phyloP scores from a whole-genome alignment of 2,888 invertebrate genomes.

The Malacosoma neustria region DNA sequence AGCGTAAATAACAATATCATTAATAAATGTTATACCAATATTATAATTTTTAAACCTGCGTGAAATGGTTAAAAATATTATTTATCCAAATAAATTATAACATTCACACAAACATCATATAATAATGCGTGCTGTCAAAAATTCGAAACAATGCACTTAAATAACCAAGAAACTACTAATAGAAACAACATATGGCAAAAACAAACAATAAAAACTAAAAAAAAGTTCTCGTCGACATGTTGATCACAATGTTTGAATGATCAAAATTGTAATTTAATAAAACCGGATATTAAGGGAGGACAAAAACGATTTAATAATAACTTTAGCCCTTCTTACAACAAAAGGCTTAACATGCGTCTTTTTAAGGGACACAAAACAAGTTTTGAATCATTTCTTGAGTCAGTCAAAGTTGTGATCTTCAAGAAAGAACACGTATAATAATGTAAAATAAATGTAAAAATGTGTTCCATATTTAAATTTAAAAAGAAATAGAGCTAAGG shows the following conservation, averaged over 20 bases:
- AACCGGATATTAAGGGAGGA: conserved; percentile 66
- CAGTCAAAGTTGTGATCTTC: conserved; percentile 54
- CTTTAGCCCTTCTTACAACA: conserved; percentile 68
- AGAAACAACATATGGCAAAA: conserved; percentile 44
- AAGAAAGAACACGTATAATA: conserved; percentile 41
- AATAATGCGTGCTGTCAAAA: too few species aligned
- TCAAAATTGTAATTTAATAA: conserved; percentile 67
- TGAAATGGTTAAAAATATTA: too few species aligned
- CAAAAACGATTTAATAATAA: conserved; percentile 74
- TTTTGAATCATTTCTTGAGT: conserved; percentile 32
- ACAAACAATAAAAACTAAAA: conserved; percentile 50
- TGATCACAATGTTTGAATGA: conserved; percentile 67
- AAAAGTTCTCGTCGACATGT: conserved; percentile 52
- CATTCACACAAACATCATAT: too few species aligned
- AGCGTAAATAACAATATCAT: too few species aligned
- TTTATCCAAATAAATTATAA: too few species aligned
- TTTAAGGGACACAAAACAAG: not conserved
- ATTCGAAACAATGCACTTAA: too few species aligned
- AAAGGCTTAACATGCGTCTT: conserved; percentile 48
- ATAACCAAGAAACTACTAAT: too few species aligned
- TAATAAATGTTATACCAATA: too few species aligned
- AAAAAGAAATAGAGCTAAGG: too few species aligned
- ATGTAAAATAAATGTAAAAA: too few species aligned
- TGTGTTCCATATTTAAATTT: too few species aligned
- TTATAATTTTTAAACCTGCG: too few species aligned